A percentile compares a stretch with the other conserved stretches of the same genome.
Evolutionary conservation across 2,797 vertebrate species (phyloP).

Genomic region (Epinephelus awoara): DNA sequence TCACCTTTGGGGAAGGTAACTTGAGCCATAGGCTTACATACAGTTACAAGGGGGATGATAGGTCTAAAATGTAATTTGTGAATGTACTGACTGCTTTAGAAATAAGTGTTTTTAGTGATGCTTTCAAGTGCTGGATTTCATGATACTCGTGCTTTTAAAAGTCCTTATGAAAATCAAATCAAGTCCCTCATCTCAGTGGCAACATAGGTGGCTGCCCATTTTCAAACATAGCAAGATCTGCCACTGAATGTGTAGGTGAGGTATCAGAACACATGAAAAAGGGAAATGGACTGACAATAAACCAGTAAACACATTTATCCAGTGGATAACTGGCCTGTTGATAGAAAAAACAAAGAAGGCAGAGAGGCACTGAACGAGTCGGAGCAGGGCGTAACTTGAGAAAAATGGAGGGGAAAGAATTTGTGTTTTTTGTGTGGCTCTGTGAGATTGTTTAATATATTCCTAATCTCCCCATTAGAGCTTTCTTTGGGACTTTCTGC

Average conservation of each 20-base stretch:
- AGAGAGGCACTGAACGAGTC: not conserved
- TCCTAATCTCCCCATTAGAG: slow-evolving; percentile 38
- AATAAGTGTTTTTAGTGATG: too few relatives aligned
- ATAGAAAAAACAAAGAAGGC: not conserved
- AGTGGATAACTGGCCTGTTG: not conserved
- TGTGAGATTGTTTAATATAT: slow-evolving; percentile 44
- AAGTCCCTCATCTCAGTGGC: too few relatives aligned
- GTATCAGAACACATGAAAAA: not conserved
- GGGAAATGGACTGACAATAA: not conserved
- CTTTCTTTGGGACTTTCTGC: slow-evolving; percentile 32
- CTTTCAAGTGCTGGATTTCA: too few relatives aligned
- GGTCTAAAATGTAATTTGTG: too few relatives aligned
- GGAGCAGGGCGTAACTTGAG: not conserved
- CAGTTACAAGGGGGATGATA: too few relatives aligned
- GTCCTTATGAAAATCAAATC: too few relatives aligned
- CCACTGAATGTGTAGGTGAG: not conserved
- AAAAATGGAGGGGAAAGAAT: not conserved
- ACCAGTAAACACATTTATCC: not conserved
- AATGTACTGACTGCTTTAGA: too few relatives aligned
- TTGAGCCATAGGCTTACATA: too few relatives aligned
- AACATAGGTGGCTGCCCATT: too few relatives aligned
- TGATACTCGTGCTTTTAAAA: too few relatives aligned
- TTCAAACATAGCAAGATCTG: too few relatives aligned
- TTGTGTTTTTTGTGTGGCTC: slow-evolving; percentile 8
- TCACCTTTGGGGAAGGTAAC: too few relatives aligned